Base-by-base conservation (phyloP, 2,888 invertebrate genomes). In the Melanotus villosus region DNA sequence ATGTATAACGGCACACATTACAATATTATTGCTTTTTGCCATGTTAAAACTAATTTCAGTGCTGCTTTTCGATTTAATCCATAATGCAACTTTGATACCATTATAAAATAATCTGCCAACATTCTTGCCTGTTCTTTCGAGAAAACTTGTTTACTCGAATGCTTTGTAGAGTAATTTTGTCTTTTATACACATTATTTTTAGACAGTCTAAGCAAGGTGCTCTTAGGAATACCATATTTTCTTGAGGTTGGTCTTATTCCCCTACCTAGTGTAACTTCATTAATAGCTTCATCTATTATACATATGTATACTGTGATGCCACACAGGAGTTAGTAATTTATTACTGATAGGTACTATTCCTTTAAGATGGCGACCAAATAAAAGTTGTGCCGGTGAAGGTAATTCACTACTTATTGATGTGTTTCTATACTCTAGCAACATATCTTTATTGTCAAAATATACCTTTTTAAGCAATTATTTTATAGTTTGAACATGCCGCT, bases 141-240 rank as follows among this genome's bases (percentile, higher is more conserved):
- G 10, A 58, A 58, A 58, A 58, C 41, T 58, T 58, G 38, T 7
- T 58, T 58, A 12, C 58, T 58, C 10, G 36, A 58, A 58, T 58
- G 41, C 30, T 58, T 58, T 14, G 38, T 58, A 9, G 58, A 58
- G 30, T 38, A 38, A 58, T 58, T 41, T 4, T 23, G 5, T n/a
- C 34, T 34, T 34, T 38, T 58, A 26, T 21, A 47, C 19, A 47
- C 9, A 19, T 47, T n/a, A 19, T 21, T 47, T 47, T n/a, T 47
- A 4, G 23, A 19, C 4, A 47, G 19, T 10, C 19, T 2, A 21
- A 47, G 19, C 12, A 47, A n/a, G 4, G 47, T 47, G 23, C 34
- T 47, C 21, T 21, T 47, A 21, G 47, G 47, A 21, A 47, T 58
- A 26, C 58, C 38, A 38, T 58, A 38, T 38, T 41, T 58, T 12